These are phyloP conservation scores for Berghia stephanieae DNA, from an alignment of 1,140 invertebrate genomes.

Conservation along the genomic window DNA sequence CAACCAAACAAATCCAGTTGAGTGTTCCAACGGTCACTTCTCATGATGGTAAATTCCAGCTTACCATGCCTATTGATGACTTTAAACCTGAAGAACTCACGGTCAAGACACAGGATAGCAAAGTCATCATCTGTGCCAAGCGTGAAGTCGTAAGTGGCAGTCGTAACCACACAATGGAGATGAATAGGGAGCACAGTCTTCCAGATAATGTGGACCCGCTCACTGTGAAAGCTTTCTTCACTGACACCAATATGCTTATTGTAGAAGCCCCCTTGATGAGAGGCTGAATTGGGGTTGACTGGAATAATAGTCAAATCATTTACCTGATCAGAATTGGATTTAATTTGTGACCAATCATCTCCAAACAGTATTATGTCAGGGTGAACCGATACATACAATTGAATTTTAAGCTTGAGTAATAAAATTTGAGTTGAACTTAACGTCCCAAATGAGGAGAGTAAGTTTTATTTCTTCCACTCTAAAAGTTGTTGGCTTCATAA, in stretches of 20 bases:
- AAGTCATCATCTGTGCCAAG: conserved; percentile 56
- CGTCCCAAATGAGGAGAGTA: not conserved
- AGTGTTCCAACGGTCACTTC: conserved; percentile 38
- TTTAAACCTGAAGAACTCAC: conserved; percentile 62
- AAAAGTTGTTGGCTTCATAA: no score
- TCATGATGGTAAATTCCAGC: conserved; percentile 54
- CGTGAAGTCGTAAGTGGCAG: conserved; percentile 57
- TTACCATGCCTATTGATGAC: conserved; percentile 61
- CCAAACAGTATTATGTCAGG: not conserved
- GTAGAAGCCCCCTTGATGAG: conserved; percentile 58
- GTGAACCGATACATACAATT: not conserved
- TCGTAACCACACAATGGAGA: conserved; percentile 59
- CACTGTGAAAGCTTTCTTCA: conserved; percentile 63
- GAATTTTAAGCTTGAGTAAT: no score
- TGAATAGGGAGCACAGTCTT: conserved; percentile 61
- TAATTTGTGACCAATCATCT: not conserved
- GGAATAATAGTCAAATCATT: no score
- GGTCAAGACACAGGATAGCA: conserved; percentile 61
- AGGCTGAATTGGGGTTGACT: conserved; percentile 15
- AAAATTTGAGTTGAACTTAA: no score
- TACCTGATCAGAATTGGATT: no score
- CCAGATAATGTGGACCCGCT: conserved; percentile 64
- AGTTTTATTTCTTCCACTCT: not conserved
- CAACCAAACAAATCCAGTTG: conserved; percentile 3
- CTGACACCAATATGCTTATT: conserved; percentile 60